phyloP scores from a whole-genome alignment of 2,113 vertebrate species.

The Nannospalax galili region DNA sequence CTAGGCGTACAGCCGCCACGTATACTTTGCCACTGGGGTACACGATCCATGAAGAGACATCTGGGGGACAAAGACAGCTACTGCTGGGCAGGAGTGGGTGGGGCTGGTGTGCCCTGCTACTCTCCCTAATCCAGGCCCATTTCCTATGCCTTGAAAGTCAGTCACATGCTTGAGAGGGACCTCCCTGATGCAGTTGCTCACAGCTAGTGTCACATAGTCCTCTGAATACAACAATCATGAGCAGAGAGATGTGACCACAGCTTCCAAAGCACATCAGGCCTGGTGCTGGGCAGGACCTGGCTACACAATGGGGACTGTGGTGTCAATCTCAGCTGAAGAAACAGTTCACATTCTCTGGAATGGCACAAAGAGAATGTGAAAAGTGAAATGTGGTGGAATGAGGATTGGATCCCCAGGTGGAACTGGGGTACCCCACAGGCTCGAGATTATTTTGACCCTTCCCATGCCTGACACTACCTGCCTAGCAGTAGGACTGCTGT shows the following conservation, averaged over 20 bases:
- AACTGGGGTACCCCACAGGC: not conserved
- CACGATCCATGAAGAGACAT: conserved; percentile 86
- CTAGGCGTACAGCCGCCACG: conserved; percentile 87
- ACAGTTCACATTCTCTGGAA: not conserved
- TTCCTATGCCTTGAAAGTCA: not conserved
- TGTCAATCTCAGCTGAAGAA: not conserved
- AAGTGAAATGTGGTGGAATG: not conserved
- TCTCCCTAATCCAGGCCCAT: not conserved
- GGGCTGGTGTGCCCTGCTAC: not conserved
- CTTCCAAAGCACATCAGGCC: not conserved
- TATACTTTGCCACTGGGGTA: conserved; percentile 87
- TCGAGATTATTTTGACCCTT: not conserved
- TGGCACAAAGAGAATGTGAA: not conserved
- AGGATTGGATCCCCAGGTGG: not conserved
- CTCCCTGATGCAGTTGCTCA: not conserved
- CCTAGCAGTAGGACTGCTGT: not conserved
- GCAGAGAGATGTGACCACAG: not conserved
- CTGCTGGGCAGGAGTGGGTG: not conserved
- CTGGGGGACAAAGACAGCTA: conserved; percentile 37
- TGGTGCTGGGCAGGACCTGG: not conserved
- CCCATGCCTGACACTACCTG: not conserved
- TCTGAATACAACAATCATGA: no score
- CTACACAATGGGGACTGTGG: not conserved
- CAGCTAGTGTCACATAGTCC: not conserved
- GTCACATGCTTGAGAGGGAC: not conserved